Percentiles rank a stretch among this genome's conserved stretches.
Conservation (phyloP, 1,140 invertebrate genomes). For the Chelonus insularis region DNA sequence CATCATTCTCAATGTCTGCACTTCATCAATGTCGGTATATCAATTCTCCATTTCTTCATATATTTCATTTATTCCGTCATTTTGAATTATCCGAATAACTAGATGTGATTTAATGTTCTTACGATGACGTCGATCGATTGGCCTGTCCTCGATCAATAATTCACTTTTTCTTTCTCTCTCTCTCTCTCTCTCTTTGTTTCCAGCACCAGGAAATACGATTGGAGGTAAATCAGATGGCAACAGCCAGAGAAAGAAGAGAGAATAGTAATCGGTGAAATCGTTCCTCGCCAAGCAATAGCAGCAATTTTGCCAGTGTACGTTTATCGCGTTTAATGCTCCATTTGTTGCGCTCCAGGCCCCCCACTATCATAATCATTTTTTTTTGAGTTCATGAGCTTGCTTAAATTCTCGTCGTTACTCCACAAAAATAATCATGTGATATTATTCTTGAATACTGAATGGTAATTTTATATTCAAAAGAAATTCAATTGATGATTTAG, state of each 20-base stretch:
- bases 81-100: not conserved
- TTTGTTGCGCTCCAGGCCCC: constrained; percentile 36
- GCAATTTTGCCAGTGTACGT: constrained; percentile 33
- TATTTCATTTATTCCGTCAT: not conserved
- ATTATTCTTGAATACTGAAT: constrained; percentile 24
- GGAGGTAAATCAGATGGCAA: not conserved
- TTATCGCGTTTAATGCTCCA: constrained; percentile 38
- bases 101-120: not conserved
- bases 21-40: constrained; percentile 9
- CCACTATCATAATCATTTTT: not conserved
- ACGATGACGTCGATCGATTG: not conserved
- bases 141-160: too few relatives aligned
- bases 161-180: not conserved
- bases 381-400: constrained; percentile 1
- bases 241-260: not conserved
- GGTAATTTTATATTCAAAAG: constrained; percentile 22
- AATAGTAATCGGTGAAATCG: constrained; percentile 21
- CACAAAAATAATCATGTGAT: too few relatives aligned
- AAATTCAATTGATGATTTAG: too few relatives aligned
- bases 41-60: too few relatives aligned
- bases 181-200: not conserved
- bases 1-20: not conserved
- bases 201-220: not conserved
- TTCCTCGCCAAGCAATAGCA: constrained; percentile 33
- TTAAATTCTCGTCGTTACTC: not conserved